Evolutionary conservation across 2,888 invertebrate species (phyloP), one percentile per base, ranked within the genome.

Genomic region (Drosophila subquinaria): DNA sequence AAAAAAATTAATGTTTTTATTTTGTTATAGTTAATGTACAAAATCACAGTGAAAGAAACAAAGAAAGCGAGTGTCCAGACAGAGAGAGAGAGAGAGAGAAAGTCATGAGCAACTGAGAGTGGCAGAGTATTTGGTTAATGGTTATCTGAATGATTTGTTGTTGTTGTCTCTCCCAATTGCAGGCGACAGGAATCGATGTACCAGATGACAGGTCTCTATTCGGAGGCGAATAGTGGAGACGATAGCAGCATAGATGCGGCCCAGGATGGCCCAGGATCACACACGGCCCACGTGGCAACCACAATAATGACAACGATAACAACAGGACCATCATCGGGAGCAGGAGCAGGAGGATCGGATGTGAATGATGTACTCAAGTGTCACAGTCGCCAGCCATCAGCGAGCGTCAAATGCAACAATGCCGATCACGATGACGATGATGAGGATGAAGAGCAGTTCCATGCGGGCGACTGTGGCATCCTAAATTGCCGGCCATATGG

Each of bases 131-230:
- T 38, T 35, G 15, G 1, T 15, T 6, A n/a, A 36, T 23, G 45
- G 23, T 36, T 36, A 55, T 42, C 61, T 77, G 51, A 74, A 61
- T 20, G 43, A 59, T 48, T 23, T 20, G 2, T 17, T 60, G 2
- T 17, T 60, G 50, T 61, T 13, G 42, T 2, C 13, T 42, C 3
- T 61, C 56, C 35, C 35, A 59, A 36, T 87, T 84, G 60, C 92
- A 95, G 96, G 91, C 95, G 96, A 93, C 97, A 97, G 94, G 97
- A 97, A 93, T 97, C 97, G 89, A 97, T 97, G 96, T 97, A 97
- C 93, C 96, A 97, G 81, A 96, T 97, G 96, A 97, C 97, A 48
- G 97, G 97, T 35, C 94, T 97, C 68, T 97, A 97, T 92, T 96
- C 96, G 70, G 96, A 96, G 90, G 94, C 95, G 36, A 94, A 95